phyloP scores from a whole-genome alignment of 2,888 invertebrate species.

The Lapara coniferarum region DNA sequence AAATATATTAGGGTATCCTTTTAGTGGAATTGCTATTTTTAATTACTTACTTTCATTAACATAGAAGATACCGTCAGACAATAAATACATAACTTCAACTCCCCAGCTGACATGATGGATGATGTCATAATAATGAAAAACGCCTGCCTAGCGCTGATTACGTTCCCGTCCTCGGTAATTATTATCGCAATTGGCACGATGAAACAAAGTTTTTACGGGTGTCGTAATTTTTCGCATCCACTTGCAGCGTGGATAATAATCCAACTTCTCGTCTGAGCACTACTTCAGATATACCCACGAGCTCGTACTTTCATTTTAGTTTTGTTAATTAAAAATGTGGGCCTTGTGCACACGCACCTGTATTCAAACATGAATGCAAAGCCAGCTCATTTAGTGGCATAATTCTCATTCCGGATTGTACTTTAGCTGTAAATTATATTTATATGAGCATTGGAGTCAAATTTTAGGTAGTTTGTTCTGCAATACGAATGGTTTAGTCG shows the following conservation, averaged over 20 bases:
- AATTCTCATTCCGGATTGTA: too few relatives aligned
- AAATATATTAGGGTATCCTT: neutral
- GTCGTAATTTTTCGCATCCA: slow-evolving; percentile 16
- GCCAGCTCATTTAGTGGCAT: neutral
- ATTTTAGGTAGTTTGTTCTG: too few relatives aligned
- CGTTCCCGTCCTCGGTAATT: slow-evolving; percentile 15
- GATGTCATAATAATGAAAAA: slow-evolving; percentile 24
- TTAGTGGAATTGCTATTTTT: slow-evolving; percentile 23
- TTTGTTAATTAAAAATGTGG: neutral
- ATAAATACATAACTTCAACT: slow-evolving; percentile 15
- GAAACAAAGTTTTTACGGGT: slow-evolving; percentile 10
- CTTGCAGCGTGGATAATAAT: slow-evolving; percentile 17
- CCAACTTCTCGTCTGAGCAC: slow-evolving; percentile 4
- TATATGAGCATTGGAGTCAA: too few relatives aligned
- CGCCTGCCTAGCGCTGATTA: slow-evolving; percentile 15
- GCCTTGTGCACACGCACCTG: neutral
- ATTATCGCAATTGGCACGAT: slow-evolving; percentile 9
- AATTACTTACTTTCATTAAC: slow-evolving; percentile 23
- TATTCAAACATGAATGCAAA: neutral
- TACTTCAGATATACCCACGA: neutral
- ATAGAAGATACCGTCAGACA: slow-evolving; percentile 15
- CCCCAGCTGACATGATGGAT: slow-evolving; percentile 18
- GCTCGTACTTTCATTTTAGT: slow-evolving; percentile 30
- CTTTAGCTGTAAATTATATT: too few relatives aligned
- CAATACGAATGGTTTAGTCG: too few relatives aligned